Evolutionary conservation across 2,888 invertebrate genomes (phyloP).

Genomic region (Sylvicola cinctus): DNA sequence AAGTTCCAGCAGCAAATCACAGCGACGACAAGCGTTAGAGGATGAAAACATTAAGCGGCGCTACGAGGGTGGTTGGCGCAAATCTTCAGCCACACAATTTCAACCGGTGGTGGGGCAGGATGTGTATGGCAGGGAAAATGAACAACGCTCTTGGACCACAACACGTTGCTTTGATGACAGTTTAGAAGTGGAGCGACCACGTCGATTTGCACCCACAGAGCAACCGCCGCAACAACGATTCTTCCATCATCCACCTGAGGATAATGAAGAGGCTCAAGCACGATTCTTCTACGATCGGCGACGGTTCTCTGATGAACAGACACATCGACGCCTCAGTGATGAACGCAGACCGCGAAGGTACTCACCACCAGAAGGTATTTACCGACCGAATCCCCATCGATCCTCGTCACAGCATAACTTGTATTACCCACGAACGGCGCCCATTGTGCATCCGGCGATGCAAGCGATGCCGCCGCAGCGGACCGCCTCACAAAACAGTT

Average conservation of each 20-base stretch:
- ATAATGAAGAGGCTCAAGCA: neutral
- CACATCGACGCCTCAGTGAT: slow-evolving; percentile 19
- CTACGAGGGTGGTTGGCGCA: slow-evolving; percentile 49
- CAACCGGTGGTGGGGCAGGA: slow-evolving; percentile 43
- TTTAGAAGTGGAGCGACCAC: neutral
- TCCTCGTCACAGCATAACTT: slow-evolving; percentile 45
- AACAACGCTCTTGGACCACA: slow-evolving; percentile 7
- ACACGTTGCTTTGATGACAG: neutral
- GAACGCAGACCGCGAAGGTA: slow-evolving; percentile 21
- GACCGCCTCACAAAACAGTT: slow-evolving; percentile 40
- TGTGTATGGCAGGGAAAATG: slow-evolving; percentile 38
- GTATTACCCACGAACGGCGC: slow-evolving; percentile 18
- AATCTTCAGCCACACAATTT: slow-evolving; percentile 33
- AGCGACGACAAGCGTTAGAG: slow-evolving; percentile 35
- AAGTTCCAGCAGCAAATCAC: slow-evolving; percentile 54
- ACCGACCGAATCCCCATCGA: slow-evolving; percentile 27
- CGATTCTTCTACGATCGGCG: slow-evolving; percentile 11
- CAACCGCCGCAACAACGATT: neutral
- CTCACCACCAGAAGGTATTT: slow-evolving; percentile 26
- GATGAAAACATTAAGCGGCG: slow-evolving; percentile 36
- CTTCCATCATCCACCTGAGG: neutral
- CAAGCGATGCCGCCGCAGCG: slow-evolving; percentile 30
- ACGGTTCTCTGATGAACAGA: slow-evolving; percentile 21
- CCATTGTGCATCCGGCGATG: slow-evolving; percentile 16
- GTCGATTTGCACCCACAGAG: neutral